phyloP scores from a whole-genome alignment of 2,888 invertebrate species.

The Sinohyriopsis cumingii region DNA sequence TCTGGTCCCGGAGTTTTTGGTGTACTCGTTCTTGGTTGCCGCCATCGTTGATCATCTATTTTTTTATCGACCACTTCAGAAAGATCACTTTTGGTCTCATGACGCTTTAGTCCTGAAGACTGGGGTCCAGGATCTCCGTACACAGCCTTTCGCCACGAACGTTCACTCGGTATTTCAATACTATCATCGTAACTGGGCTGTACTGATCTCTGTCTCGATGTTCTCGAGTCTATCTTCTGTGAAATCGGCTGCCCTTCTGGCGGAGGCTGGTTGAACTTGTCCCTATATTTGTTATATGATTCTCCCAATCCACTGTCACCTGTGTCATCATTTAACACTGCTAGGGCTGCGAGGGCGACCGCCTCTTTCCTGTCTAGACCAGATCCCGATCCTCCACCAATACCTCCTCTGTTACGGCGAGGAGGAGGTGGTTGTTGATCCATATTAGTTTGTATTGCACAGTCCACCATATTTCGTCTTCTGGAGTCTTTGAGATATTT shows the following conservation, averaged over 20 bases:
- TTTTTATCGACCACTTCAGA: slow-evolving; percentile 37
- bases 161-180: slow-evolving; percentile 55
- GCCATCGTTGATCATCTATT: slow-evolving; percentile 22
- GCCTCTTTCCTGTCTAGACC: slow-evolving; percentile 40
- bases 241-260: slow-evolving; percentile 24
- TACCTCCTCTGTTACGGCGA: slow-evolving; percentile 32
- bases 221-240: slow-evolving; percentile 11
- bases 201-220: slow-evolving; percentile 24
- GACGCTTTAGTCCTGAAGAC: slow-evolving; percentile 24
- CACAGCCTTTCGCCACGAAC: slow-evolving; percentile 59
- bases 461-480: slow-evolving; percentile 47
- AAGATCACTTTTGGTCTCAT: slow-evolving; percentile 41
- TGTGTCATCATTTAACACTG: slow-evolving; percentile 33
- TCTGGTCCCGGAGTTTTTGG: slow-evolving; percentile 44
- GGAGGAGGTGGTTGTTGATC: slow-evolving; percentile 41
- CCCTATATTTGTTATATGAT: slow-evolving; percentile 54
- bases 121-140: slow-evolving; percentile 52
- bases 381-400: slow-evolving; percentile 22
- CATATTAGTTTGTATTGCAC: slow-evolving; percentile 55
- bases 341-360: slow-evolving; percentile 42
- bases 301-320: slow-evolving; percentile 34
- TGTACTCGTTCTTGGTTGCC: slow-evolving; percentile 54
- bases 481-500: slow-evolving; percentile 32
- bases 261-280: slow-evolving; percentile 42
- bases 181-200: slow-evolving; percentile 36